These are phyloP conservation scores for Glandiceps talaboti DNA, from an alignment of 53 echinoderm and acorn worm species.

Conservation along the genomic window DNA sequence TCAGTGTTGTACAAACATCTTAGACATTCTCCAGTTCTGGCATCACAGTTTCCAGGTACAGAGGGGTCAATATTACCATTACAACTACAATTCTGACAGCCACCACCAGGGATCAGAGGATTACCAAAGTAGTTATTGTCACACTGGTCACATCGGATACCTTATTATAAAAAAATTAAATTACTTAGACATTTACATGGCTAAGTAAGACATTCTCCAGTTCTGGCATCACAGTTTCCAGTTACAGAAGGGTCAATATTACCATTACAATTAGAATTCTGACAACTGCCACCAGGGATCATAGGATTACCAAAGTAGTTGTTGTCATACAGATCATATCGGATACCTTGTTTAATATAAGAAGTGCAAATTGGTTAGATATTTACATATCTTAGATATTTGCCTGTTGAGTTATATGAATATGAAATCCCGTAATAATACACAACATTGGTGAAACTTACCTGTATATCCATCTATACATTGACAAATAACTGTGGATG, in stretches of 20 bases:
- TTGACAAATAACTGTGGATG: constrained; percentile 78
- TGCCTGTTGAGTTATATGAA: too few relatives aligned
- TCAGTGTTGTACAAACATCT: constrained; percentile 74
- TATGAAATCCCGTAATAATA: too few relatives aligned
- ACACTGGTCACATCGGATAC: constrained; percentile 89
- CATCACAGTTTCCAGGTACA: constrained; percentile 81
- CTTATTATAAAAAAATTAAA: constrained; percentile 11
- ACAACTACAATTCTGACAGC: constrained; percentile 67
- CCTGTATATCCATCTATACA: constrained; percentile 73
- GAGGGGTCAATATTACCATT: constrained; percentile 72
- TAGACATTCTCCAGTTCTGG: constrained; percentile 48
- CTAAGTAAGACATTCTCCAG: constrained; percentile 63
- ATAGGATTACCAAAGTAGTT: constrained; percentile 91
- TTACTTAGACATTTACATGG: too few relatives aligned
- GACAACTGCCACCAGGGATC: constrained; percentile 55
- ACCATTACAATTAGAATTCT: constrained; percentile 70
- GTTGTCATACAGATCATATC: constrained; percentile 88
- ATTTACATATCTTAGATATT: too few relatives aligned
- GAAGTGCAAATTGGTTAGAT: too few relatives aligned
- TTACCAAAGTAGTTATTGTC: constrained; percentile 96
- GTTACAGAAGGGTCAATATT: constrained; percentile 61
- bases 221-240: constrained; percentile 76
- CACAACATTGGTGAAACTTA: too few relatives aligned
- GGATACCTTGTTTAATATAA: constrained; percentile 84
- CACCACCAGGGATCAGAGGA: constrained; percentile 59